These are phyloP conservation scores for Nothocercus nigrocapillus DNA, from an alignment of 2,113 vertebrate genomes.

Conservation along the genomic window DNA sequence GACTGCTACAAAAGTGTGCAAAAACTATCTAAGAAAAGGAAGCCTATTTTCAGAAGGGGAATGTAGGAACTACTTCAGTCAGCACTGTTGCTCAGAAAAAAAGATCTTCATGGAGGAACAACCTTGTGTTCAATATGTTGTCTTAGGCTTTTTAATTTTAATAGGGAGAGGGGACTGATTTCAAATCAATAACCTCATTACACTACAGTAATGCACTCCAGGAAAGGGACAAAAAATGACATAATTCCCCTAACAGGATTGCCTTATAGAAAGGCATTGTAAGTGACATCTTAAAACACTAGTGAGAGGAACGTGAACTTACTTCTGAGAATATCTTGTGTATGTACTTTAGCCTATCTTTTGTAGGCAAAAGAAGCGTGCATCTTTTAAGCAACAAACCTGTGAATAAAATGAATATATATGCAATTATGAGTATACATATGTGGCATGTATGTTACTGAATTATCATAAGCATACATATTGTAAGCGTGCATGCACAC, in stretches of 20 bases:
- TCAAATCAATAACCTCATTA: not conserved
- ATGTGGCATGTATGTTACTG: not conserved
- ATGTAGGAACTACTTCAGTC: not conserved
- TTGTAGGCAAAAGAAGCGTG: slow-evolving; percentile 88
- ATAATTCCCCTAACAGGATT: rapidly evolving
- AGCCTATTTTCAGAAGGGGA: not conserved
- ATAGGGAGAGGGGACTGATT: not conserved
- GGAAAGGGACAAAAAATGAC: not conserved
- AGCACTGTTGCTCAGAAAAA: not conserved
- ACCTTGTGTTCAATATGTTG: not conserved
- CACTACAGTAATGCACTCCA: not conserved
- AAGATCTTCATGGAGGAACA: not conserved
- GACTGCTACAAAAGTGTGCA: not conserved
- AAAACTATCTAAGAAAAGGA: not conserved
- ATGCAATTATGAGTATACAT: not conserved
- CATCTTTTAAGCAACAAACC: slow-evolving; percentile 91
- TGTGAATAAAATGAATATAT: slow-evolving; percentile 15
- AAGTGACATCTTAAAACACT: rapidly evolving
- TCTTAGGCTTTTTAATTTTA: not conserved
- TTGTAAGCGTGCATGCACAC: rapidly evolving
- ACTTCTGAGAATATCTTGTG: slow-evolving; percentile 84
- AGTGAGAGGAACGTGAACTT: not conserved
- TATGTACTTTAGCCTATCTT: slow-evolving; percentile 87
- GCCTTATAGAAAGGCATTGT: rapidly evolving
- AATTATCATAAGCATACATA: not conserved